phyloP scores from a whole-genome alignment of 2,113 vertebrate genomes.

The Accipiter cooperii region DNA sequence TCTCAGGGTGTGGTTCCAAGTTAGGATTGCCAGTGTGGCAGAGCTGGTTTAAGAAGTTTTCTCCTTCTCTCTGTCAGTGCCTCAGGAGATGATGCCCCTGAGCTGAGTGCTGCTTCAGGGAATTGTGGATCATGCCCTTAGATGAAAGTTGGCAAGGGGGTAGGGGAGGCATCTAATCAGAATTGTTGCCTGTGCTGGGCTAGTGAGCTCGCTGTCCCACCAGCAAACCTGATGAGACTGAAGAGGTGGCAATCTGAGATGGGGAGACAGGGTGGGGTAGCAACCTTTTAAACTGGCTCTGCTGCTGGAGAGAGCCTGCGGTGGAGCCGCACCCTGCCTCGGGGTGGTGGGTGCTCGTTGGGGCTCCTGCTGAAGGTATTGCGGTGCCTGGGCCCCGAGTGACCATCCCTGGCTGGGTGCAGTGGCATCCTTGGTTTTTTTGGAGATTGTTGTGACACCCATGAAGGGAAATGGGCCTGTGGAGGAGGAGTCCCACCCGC shows the following conservation, averaged over 20 bases:
- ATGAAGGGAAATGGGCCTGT: neutral
- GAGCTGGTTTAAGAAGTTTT: conserved; percentile 41
- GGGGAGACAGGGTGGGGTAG: neutral
- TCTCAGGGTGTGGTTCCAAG: neutral
- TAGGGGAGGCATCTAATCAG: neutral
- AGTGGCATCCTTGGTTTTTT: neutral
- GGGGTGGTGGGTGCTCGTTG: neutral
- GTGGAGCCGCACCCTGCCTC: neutral
- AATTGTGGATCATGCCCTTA: neutral
- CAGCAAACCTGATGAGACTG: neutral
- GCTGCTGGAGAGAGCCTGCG: neutral
- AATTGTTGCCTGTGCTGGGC: neutral
- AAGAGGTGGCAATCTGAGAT: neutral
- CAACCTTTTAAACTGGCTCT: conserved; percentile 13
- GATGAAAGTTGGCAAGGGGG: neutral
- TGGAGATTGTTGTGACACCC: neutral
- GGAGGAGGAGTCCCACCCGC: neutral
- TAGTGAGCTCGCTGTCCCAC: neutral
- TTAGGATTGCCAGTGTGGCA: neutral
- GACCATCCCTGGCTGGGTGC: neutral
- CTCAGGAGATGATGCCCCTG: neutral
- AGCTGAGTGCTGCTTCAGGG: neutral
- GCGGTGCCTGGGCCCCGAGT: fast-evolving
- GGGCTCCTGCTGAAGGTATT: neutral
- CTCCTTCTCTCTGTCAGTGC: neutral